Evolutionary conservation across 2,113 vertebrate genomes (phyloP), one percentile per base, ranked within the genome.

Genomic region (Sander vitreus): DNA sequence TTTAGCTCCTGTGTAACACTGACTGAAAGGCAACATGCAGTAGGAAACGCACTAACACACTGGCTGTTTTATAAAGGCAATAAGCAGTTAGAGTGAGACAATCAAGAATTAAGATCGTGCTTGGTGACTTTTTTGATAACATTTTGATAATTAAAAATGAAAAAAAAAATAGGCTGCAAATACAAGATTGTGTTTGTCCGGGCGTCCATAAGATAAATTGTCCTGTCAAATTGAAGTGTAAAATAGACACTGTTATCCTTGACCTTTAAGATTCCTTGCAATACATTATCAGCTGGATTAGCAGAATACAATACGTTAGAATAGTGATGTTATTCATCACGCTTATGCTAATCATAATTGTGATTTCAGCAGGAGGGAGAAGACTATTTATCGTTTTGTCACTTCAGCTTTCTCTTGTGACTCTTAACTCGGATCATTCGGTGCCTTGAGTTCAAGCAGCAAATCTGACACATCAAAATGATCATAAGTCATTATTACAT

Each of bases 381-480:
- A 63, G 60, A 78, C 72, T 79, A 25, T 57, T 59, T 66, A 1
- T 27, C 13, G 12, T 78, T 68, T 73, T 55, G 39, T 80, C 65
- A 33, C 19, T 21, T 70, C 71, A 0, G 18, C 9, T 55, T 65
- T 21, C 39, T 64, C 47, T 48, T 25, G 45, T 63, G 65, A n/a
- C 62, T 79, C n/a, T 70, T 67, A 70, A 89, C 81, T 83, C 2
- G 9, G 75, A 87, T 88, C 66, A 88, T 92, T 84, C 55, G 88
- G 94, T 94, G 94, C 94, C 94, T 95, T 94, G 90, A 88, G 76
- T 91, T 90, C 55, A 83, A 92, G 83, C 87, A 86, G 86, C 45
- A 88, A 89, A 85, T 76, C 58, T 8, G 53, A 69, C 72, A 4
- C 6, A 66, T 75, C 65, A 15, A 27, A 66, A 62, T 14, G n/a